A percentile compares a stretch with the other conserved stretches of the same genome.
Evolutionary conservation across 2,888 invertebrate species (phyloP).

Genomic region (Dorcus parallelipipedus): DNA sequence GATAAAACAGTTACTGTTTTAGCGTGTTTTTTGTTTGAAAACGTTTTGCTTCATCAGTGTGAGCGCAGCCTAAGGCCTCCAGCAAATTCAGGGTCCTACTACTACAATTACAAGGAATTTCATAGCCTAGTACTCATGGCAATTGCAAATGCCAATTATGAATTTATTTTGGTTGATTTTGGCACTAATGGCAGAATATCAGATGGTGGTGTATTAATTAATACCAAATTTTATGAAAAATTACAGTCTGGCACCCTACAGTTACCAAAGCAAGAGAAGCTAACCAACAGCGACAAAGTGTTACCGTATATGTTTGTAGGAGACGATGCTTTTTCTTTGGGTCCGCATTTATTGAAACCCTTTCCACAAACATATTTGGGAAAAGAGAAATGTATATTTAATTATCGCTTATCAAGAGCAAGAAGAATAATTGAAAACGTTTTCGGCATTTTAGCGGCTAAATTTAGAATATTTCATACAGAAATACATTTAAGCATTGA

Average conservation of each 20-base stretch:
- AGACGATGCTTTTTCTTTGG: too few species aligned
- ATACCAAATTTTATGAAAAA: constrained; percentile 6
- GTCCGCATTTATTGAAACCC: too few species aligned
- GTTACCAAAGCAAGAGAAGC: too few species aligned
- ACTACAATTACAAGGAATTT: constrained; percentile 1
- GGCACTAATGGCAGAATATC: constrained; percentile 28
- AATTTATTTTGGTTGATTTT: constrained; percentile 28
- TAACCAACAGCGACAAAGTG: too few species aligned
- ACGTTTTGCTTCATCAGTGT: too few species aligned
- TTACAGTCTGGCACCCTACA: neutral
- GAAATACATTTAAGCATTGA: constrained; percentile 3
- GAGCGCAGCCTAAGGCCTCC: too few species aligned
- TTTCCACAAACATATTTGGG: neutral
- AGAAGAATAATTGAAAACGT: constrained; percentile 24
- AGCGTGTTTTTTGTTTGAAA: too few species aligned
- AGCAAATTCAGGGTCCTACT: neutral
- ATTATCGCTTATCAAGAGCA: constrained; percentile 28
- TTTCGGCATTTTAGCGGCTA: constrained; percentile 26
- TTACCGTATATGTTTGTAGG: too few species aligned
- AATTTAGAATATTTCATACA: constrained; percentile 21
- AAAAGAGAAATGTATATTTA: constrained; percentile 10
- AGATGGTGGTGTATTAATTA: neutral
- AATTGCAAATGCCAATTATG: constrained; percentile 9
- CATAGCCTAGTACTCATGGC: neutral
- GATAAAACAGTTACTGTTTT: too few species aligned